Evolutionary conservation across 2,113 vertebrate genomes (phyloP), one percentile per base, ranked within the genome.

Genomic region (Macroglossus sobrinus): DNA sequence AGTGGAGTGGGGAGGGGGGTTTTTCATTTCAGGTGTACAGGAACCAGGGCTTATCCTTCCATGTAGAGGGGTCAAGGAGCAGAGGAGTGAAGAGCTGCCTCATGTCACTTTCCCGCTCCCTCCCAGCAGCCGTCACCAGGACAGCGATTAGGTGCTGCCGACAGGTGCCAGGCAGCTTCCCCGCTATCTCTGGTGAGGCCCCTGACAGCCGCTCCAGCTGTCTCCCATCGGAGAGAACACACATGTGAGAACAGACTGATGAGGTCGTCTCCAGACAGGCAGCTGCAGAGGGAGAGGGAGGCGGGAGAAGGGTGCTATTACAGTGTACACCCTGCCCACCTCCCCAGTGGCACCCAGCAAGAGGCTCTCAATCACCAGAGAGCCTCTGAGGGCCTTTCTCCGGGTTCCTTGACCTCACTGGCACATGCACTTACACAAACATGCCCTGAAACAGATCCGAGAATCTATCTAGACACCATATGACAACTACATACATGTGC

Each of bases 231-330:
- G 87, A 91, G 28, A 92, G 78, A 91, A 85, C 84, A 92, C 87
- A 81, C 84, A 72, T 85, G 93, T 84, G 94, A 90, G 94, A 78
- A 74, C 79, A 89, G 82, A 86, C 87, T 95, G 97, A 96, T 78
- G 96, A 90, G 88, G 55, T 10, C 85, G 87, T 95, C 96, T 95
- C 75, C 80, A 96, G 75, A 92, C 89, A 94, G 86, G 63, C 26
- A 2, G 64, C 93, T 10, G 21, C 1, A 0, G 66, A 94, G 84
- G 80, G 43, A 88, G 53, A 94, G 61, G 18, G 80, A 35, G 72
- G 33, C 7, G 4, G 64, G 66, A 43, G n/a, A 13, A 24, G 18
- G 78, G 82, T 55, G 15, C 84, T 75, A 8, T 74, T 47, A 50
- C n/a, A 66, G 28, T 0, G 30, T 28, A 47, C 63, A 45, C n/a